phyloP scores from a whole-genome alignment of 2,113 vertebrate genomes.

The Callocephalon fimbriatum region DNA sequence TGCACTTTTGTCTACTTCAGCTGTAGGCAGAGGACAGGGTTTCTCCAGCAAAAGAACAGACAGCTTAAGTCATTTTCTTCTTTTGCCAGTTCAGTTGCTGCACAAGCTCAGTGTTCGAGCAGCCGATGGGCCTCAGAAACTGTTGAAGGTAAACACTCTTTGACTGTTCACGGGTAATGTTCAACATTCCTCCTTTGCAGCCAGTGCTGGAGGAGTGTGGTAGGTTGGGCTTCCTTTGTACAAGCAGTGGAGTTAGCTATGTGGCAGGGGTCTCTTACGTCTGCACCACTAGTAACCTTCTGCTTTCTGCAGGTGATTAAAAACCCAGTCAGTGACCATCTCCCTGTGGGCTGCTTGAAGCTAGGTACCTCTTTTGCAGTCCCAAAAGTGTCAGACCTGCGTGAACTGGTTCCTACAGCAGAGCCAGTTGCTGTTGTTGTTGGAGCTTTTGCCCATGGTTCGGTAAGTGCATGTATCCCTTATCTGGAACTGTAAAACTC shows the following conservation, averaged over 20 bases:
- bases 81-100: constrained; percentile 89
- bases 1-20: background rate
- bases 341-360: constrained; percentile 92
- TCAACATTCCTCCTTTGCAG: background rate
- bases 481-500: background rate
- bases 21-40: background rate
- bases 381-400: constrained; percentile 74
- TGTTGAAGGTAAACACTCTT: constrained; percentile 81
- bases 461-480: constrained; percentile 75
- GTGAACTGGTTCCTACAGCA: constrained; percentile 82
- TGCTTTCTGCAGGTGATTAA: constrained; percentile 84
- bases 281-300: background rate
- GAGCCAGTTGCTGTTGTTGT: constrained; percentile 90
- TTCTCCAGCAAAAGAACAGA: background rate
- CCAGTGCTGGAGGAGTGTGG: background rate
- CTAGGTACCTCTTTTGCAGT: constrained; percentile 87
- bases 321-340: constrained; percentile 93
- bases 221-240: background rate
- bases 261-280: background rate
- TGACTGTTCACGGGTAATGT: background rate
- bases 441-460: constrained; percentile 94
- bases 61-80: background rate
- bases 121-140: constrained; percentile 93
- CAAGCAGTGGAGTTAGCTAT: rapidly evolving
- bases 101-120: constrained; percentile 96